Conservation (phyloP, 2,113 vertebrate genomes). For the Sturnus vulgaris region DNA sequence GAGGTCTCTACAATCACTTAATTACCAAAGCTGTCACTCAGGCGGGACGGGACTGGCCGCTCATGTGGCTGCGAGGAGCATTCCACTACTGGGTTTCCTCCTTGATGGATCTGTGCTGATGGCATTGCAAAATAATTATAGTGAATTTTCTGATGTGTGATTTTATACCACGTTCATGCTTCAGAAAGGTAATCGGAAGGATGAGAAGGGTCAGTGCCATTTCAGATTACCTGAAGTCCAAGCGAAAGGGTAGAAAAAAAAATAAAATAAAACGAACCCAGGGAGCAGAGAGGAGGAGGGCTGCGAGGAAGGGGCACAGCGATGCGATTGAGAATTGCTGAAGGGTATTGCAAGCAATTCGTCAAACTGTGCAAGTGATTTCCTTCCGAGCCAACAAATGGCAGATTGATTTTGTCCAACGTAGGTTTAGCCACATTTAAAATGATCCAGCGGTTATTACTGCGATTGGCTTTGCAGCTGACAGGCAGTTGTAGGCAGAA, state of each 20-base stretch:
- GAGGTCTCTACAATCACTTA: slow-evolving; percentile 96
- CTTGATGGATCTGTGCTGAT: slow-evolving; percentile 97
- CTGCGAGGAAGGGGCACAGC: slow-evolving; percentile 30
- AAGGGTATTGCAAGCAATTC: slow-evolving; percentile 80
- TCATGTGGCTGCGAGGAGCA: slow-evolving; percentile 82
- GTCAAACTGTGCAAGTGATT: slow-evolving; percentile 84
- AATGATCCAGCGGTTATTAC: slow-evolving; percentile 87
- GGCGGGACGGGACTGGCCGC: slow-evolving; percentile 79
- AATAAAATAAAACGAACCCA: slow-evolving; percentile 14
- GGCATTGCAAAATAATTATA: slow-evolving; percentile 96
- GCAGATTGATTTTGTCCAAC: slow-evolving; percentile 93
- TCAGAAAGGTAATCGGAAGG: slow-evolving; percentile 91
- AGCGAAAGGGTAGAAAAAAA: slow-evolving; percentile 77
- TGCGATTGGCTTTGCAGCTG: slow-evolving; percentile 85
- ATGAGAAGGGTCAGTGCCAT: slow-evolving; percentile 92
- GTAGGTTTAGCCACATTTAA: slow-evolving; percentile 81
- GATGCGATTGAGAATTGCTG: slow-evolving; percentile 75
- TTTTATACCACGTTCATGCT: slow-evolving; percentile 90
- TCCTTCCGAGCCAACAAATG: slow-evolving; percentile 85
- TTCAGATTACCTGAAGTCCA: slow-evolving; percentile 91
- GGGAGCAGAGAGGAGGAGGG: not conserved
- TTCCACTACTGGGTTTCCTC: slow-evolving; percentile 84
- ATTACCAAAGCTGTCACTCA: slow-evolving; percentile 99
- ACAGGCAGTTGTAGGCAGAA: slow-evolving; percentile 85
- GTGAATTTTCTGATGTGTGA: slow-evolving; percentile 94